Evolutionary conservation across 1,140 invertebrate genomes (phyloP).

Genomic region (Pentalonia nigronervosa): DNA sequence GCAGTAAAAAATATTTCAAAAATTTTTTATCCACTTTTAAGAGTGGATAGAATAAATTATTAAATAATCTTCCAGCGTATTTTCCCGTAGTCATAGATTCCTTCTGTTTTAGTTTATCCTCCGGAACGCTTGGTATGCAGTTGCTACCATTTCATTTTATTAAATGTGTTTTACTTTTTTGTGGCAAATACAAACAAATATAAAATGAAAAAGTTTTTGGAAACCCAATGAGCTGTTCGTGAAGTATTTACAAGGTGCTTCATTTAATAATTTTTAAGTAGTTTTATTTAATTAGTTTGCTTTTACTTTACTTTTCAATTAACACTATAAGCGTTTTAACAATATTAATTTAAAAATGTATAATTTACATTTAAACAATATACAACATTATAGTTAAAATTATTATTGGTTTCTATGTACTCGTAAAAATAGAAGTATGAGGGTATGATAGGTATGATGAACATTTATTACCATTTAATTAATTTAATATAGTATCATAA

Average conservation of each 20-base stretch:
- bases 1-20: not conserved
- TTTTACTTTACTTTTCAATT: not conserved
- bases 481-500: not conserved
- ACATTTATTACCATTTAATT: not conserved
- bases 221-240: not conserved
- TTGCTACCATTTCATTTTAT: not conserved
- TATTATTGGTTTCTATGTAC: no score
- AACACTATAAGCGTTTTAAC: not conserved
- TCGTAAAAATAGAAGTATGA: no score
- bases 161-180: slow-evolving; percentile 25
- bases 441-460: no score
- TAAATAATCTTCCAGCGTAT: not conserved
- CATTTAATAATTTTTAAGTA: not conserved
- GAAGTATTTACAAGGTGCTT: slow-evolving; percentile 10
- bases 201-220: not conserved
- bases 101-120: not conserved
- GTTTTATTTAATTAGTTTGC: not conserved
- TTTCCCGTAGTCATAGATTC: slow-evolving; percentile 8
- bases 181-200: slow-evolving; percentile 36
- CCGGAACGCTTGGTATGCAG: slow-evolving; percentile 7
- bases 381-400: no score
- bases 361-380: no score
- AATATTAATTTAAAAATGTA: not conserved
- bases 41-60: slow-evolving; percentile 6
- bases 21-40: slow-evolving; percentile 2